Evolutionary conservation across 2,888 invertebrate genomes (phyloP), one percentile per base, ranked within the genome.

Genomic region (Sphecodes monilicornis): DNA sequence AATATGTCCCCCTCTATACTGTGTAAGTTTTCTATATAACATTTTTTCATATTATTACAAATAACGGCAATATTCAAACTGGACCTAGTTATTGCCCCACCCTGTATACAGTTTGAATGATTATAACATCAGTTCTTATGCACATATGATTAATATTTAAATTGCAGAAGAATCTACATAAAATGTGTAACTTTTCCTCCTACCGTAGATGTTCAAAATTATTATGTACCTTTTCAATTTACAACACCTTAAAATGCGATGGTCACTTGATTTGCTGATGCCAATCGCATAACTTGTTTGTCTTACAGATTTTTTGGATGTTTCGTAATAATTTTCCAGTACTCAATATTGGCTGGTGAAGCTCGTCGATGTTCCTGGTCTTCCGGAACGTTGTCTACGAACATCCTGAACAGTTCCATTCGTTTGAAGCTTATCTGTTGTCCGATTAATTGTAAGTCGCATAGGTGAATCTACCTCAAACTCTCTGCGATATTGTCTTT

Each of bases 341-440:
- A 26, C 32, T 41, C 6, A 26, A 13, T 74, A 57, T 74, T 74
- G 11, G 1, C 26, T 60, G 11, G 18, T 26, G 16, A 4, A 5
- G 60, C 60, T 74, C n/a, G 57, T 41, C 1, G 60, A 41, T 74
- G 60, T 39, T 3, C 73, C 11, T 5, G 57, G 29, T 74, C 60
- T 39, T 60, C 60, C 41, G 26, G 26, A 74, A 74, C 73, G 73
- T 41, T 60, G 18, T 26, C 26, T 60, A 11, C 41, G 60, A n/a
- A 57, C 39, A 39, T n/a, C 18, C n/a, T 57, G 73, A 74, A 74
- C 41, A 60, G 39, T 60, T 74, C 41, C 60, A 74, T 74, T 22
- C 5, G 41, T n/a, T 39, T 74, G 60, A 74, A 74, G 60, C 60
- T 29, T 60, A 60, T 60, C 60, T 29, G 6, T 73, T 16, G 60